Base-by-base conservation (phyloP, 2,888 invertebrate genomes). In the Acleris literana region DNA sequence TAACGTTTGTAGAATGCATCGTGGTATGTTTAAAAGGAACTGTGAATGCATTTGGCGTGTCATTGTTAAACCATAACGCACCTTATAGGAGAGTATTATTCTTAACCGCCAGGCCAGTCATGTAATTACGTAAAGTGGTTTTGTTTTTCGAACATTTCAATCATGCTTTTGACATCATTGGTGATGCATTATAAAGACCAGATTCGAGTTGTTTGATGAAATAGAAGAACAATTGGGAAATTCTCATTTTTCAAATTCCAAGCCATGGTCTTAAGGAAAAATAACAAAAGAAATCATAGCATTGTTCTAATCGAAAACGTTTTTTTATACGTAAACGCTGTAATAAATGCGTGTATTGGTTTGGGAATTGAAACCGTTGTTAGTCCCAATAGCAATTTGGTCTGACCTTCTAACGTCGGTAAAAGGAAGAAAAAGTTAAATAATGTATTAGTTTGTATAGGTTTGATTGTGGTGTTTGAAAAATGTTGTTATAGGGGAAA, bases 341-440 rank as follows among this genome's bases (percentile, higher is more conserved):
- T 48, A 53, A 53, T 62, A 57, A 44, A 66, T 62, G 46, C 52
- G 9, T 33, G 17, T 52, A 62, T 66, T 66, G 62, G 61, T 61
- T 18, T 44, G 65, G 65, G 61, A 66, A 61, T 66, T 52, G 46
- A 53, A 62, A 62, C 56, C 46, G 56, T 43, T 57, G 62, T 57
- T 39, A 39, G 25, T 62, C 62, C 61, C 55, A 39, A n/a, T 44
- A 57, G 61, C 56, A 62, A 62, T 62, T 62, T 57, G 33, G 16
- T 55, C 20, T 16, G 56, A 52, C 57, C 61, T 62, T 62, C 39
- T 29, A 17, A 29, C n/a, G 25, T 46, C 25, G 9, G 25, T 51
- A 44, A 29, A 56, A 20, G 59, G 11, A 64, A 51, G 60, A 55
- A 55, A 49, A 60, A 46, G 16, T 22, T 39, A 11, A 13, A 39